These are phyloP conservation scores for Schmidtea mediterranea DNA, from an alignment of 1,140 invertebrate species.

Conservation along the genomic window DNA sequence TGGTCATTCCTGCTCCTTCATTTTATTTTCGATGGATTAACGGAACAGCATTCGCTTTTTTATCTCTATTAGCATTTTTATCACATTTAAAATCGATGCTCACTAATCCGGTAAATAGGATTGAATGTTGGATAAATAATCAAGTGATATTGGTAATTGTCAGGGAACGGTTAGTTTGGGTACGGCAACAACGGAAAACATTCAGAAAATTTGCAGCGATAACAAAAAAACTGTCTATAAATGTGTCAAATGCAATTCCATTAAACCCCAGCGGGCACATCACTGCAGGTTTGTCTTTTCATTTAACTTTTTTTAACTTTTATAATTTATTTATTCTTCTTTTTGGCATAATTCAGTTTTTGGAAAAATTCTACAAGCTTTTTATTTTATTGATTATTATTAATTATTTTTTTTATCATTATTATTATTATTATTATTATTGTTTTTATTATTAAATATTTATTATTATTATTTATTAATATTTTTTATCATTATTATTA, in stretches of 20 bases:
- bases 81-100: conserved; percentile 86
- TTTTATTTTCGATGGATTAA: conserved; percentile 54
- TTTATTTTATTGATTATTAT: too few relatives aligned
- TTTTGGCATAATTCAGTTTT: too few relatives aligned
- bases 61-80: conserved; percentile 60
- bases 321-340: too few relatives aligned
- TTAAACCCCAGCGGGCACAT: conserved; percentile 89
- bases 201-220: conserved; percentile 51
- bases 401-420: too few relatives aligned
- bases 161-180: conserved; percentile 86
- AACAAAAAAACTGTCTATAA: conserved; percentile 65
- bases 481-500: too few relatives aligned
- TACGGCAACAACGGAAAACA: conserved; percentile 94
- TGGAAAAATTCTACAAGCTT: too few relatives aligned
- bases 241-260: conserved; percentile 89
- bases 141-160: too few relatives aligned
- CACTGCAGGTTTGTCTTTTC: conserved; percentile 95
- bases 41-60: conserved; percentile 57
- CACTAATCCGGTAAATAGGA: conserved; percentile 84
- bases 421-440: too few relatives aligned
- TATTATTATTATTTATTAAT: too few relatives aligned
- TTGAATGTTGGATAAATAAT: too few relatives aligned
- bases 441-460: too few relatives aligned
- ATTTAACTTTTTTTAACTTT: too few relatives aligned
- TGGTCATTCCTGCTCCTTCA: conserved; percentile 54